Evolutionary conservation across 2,888 invertebrate species (phyloP).

Genomic region (Rotaria socialis): DNA sequence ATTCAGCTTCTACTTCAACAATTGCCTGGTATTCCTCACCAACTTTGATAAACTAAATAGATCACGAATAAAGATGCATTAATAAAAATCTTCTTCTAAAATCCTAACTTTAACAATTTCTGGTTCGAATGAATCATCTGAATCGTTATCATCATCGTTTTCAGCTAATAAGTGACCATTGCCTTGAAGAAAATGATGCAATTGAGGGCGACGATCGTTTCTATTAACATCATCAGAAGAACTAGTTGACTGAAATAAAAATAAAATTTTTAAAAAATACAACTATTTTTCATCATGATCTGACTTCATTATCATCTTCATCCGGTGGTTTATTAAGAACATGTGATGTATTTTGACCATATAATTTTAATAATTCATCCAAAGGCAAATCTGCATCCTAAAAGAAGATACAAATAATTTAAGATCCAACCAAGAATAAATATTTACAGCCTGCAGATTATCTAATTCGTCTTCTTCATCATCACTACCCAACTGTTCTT

Average conservation of each 20-base stretch:
- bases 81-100: background rate
- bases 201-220: background rate
- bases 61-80: background rate
- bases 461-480: conserved; percentile 2
- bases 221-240: background rate
- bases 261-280: background rate
- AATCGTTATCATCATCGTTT: background rate
- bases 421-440: too few relatives aligned
- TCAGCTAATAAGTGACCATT: background rate
- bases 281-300: background rate
- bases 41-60: background rate
- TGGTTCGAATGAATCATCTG: background rate
- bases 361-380: background rate
- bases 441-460: background rate
- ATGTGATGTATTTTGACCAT: background rate
- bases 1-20: background rate
- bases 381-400: background rate
- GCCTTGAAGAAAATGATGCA: background rate
- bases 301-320: background rate
- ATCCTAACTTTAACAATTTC: background rate
- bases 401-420: background rate
- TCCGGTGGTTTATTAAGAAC: background rate
- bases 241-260: background rate
- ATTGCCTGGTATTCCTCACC: background rate
- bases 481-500: background rate